Evolutionary conservation across 2,113 vertebrate species (phyloP).

Genomic region (Chlorocebus sabaeus): DNA sequence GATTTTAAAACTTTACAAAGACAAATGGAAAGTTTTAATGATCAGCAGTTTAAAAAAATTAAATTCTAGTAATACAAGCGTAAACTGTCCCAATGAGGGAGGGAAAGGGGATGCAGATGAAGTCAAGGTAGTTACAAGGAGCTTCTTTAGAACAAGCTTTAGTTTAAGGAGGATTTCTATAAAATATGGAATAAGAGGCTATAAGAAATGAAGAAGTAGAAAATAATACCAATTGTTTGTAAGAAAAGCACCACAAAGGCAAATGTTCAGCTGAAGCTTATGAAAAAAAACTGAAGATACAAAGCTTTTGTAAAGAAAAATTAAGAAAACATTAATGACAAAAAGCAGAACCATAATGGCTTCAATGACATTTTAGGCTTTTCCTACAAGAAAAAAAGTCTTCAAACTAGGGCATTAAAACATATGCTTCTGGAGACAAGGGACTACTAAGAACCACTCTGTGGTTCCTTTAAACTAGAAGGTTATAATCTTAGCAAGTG

Average conservation of each 20-base stretch:
- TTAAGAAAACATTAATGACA: not conserved
- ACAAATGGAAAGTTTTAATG: not conserved
- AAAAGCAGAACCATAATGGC: not conserved
- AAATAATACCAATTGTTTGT: not conserved
- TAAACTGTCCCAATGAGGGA: not conserved
- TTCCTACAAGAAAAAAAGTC: slow-evolving; percentile 21
- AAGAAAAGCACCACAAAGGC: slow-evolving; percentile 3
- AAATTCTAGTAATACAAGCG: slow-evolving; percentile 21
- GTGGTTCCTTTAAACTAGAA: not conserved
- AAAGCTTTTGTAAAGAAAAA: not conserved
- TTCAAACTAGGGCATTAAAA: slow-evolving; percentile 21
- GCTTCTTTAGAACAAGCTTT: slow-evolving; percentile 22
- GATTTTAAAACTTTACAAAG: slow-evolving; percentile 29
- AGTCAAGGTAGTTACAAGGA: not conserved
- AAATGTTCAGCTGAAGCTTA: slow-evolving; percentile 12
- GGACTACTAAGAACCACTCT: not conserved
- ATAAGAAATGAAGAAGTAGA: not conserved
- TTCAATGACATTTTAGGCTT: slow-evolving; percentile 27
- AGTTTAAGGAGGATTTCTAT: not conserved
- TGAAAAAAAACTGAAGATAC: slow-evolving; percentile 14
- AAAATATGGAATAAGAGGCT: not conserved
- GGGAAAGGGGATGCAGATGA: not conserved
- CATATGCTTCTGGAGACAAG: not conserved
- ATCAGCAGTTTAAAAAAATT: not conserved
- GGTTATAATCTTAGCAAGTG: slow-evolving; percentile 37